Conservation (phyloP, 1,140 invertebrate genomes). For the Tetraneura akinire region DNA sequence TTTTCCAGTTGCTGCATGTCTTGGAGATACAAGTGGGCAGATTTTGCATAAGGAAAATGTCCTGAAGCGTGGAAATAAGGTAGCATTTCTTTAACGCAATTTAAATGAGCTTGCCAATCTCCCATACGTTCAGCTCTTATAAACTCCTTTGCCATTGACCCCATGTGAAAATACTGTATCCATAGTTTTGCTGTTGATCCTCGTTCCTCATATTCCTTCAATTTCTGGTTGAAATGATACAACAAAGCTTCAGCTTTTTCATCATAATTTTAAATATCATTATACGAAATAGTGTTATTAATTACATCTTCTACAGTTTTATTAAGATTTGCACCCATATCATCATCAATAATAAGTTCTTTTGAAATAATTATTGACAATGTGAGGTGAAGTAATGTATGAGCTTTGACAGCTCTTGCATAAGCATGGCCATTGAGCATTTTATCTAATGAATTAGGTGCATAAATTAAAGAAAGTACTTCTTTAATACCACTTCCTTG, state of each 20-base stretch:
- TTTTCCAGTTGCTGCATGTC: background rate
- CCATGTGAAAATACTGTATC: no score
- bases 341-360: background rate
- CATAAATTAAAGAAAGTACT: constrained; percentile 10
- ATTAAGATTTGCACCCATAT: background rate
- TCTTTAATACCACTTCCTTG: constrained; percentile 20
- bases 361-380: background rate
- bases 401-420: constrained; percentile 4
- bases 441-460: constrained; percentile 18
- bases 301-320: background rate
- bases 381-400: background rate
- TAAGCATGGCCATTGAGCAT: constrained; percentile 25
- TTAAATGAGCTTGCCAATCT: no score
- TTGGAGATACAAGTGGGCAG: no score
- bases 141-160: no score
- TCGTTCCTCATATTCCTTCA: no score
- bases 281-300: no score
- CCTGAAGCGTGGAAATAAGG: background rate
- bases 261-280: no score
- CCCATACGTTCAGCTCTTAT: no score
- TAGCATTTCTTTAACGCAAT: no score
- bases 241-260: no score
- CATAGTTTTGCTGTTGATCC: no score
- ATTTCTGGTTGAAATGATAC: no score
- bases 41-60: constrained; percentile 1